A percentile compares a stretch with the other conserved stretches of the same genome.
Evolutionary conservation across 2,797 vertebrate genomes (phyloP).

Genomic region (Bradypodion pumilum): DNA sequence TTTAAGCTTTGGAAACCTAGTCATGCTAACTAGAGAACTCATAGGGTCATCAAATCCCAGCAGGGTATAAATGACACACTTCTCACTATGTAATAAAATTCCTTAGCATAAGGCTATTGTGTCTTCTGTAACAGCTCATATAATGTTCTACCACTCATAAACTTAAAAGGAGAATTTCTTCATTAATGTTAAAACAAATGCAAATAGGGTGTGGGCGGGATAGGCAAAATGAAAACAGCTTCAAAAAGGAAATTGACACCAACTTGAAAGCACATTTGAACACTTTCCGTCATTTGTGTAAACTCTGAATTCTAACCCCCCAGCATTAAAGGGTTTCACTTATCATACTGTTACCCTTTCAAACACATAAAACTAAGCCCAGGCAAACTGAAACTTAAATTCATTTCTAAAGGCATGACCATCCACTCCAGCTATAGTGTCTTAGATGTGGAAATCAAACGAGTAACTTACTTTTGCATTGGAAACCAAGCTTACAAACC

Average conservation of each 20-base stretch:
- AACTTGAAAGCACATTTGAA: not conserved
- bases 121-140: not conserved
- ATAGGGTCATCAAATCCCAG: not conserved
- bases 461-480: not conserved
- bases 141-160: not conserved
- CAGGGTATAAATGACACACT: not conserved
- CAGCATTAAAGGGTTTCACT: not conserved
- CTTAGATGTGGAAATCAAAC: not conserved
- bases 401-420: not conserved
- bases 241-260: slow-evolving; percentile 15
- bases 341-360: not conserved
- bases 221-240: slow-evolving; percentile 7
- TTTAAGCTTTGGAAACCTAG: not conserved
- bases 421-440: not conserved
- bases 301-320: not conserved
- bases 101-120: not conserved
- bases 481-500: not conserved
- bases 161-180: slow-evolving; percentile 11
- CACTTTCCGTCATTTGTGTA: slow-evolving; percentile 12
- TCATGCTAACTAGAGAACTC: not conserved
- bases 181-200: slow-evolving; percentile 31
- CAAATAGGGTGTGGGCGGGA: slow-evolving; percentile 1
- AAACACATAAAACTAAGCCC: not conserved
- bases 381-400: not conserved
- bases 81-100: not conserved